Evolutionary conservation across 2,888 invertebrate species (phyloP).

Genomic region (Leptogaster cylindrica): DNA sequence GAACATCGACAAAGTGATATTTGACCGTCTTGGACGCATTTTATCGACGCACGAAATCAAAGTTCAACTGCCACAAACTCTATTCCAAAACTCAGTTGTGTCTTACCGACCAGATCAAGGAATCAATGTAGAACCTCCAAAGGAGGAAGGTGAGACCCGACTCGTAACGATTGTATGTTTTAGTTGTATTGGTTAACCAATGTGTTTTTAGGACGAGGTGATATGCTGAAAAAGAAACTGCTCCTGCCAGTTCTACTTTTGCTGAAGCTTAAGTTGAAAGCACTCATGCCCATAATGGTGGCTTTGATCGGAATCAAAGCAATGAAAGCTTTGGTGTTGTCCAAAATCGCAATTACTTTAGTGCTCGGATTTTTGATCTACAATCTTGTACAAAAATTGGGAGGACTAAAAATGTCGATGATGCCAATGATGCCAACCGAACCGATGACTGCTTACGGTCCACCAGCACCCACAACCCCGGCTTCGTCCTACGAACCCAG

Average conservation of each 20-base stretch:
- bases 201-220: constrained; percentile 82
- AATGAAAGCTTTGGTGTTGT: constrained; percentile 81
- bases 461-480: constrained; percentile 69
- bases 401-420: constrained; percentile 79
- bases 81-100: constrained; percentile 72
- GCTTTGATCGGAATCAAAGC: constrained; percentile 81
- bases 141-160: constrained; percentile 57
- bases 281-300: constrained; percentile 81
- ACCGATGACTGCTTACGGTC: constrained; percentile 72
- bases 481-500: constrained; percentile 74
- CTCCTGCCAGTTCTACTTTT: constrained; percentile 79
- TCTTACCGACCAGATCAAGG: constrained; percentile 73
- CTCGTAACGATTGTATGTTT: not conserved
- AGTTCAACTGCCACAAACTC: constrained; percentile 73
- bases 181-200: too few species aligned
- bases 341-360: constrained; percentile 80
- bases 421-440: constrained; percentile 66
- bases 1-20: constrained; percentile 76
- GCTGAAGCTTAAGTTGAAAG: constrained; percentile 83
- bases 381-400: constrained; percentile 79
- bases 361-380: constrained; percentile 82
- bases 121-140: constrained; percentile 69
- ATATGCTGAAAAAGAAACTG: constrained; percentile 82
- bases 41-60: constrained; percentile 77
- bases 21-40: constrained; percentile 73